Conservation (phyloP, 2,888 invertebrate species). For the Caenorhabditis wallacei region DNA sequence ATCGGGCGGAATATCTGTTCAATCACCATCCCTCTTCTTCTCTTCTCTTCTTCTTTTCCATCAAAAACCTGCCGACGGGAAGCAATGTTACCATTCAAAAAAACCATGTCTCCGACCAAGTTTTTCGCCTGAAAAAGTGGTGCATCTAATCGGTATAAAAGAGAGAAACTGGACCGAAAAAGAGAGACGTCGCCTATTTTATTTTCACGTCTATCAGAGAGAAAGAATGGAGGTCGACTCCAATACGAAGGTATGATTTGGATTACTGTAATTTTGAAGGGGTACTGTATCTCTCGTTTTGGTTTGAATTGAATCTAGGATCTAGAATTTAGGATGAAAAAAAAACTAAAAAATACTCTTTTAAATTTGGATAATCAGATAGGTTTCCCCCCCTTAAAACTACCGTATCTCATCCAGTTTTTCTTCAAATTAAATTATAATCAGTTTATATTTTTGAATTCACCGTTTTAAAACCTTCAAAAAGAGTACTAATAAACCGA, state of each 20-base stretch:
- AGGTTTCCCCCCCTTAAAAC: neutral
- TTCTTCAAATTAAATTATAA: neutral
- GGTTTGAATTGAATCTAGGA: too few species aligned
- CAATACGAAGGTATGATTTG: slow-evolving; percentile 49
- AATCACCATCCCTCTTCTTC: slow-evolving; percentile 32
- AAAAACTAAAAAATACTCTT: too few species aligned
- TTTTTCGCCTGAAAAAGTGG: slow-evolving; percentile 49
- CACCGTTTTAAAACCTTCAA: too few species aligned
- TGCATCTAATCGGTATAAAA: slow-evolving; percentile 44
- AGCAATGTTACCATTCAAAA: slow-evolving; percentile 23
- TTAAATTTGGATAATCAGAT: too few species aligned
- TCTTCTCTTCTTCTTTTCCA: neutral
- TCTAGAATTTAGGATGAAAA: too few species aligned
- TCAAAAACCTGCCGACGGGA: slow-evolving; percentile 4
- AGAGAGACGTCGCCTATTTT: neutral
- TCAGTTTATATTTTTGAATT: too few species aligned
- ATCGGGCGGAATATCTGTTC: slow-evolving; percentile 34
- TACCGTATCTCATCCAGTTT: neutral
- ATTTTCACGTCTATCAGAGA: neutral
- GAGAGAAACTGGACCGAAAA: neutral
- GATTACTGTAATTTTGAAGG: too few species aligned
- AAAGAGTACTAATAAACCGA: too few species aligned
- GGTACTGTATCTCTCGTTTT: too few species aligned
- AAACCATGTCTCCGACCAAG: slow-evolving; percentile 57
- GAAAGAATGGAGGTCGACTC: slow-evolving; percentile 56